Evolutionary conservation across 2,888 invertebrate species (phyloP).

Genomic region (Drosophila mimica): DNA sequence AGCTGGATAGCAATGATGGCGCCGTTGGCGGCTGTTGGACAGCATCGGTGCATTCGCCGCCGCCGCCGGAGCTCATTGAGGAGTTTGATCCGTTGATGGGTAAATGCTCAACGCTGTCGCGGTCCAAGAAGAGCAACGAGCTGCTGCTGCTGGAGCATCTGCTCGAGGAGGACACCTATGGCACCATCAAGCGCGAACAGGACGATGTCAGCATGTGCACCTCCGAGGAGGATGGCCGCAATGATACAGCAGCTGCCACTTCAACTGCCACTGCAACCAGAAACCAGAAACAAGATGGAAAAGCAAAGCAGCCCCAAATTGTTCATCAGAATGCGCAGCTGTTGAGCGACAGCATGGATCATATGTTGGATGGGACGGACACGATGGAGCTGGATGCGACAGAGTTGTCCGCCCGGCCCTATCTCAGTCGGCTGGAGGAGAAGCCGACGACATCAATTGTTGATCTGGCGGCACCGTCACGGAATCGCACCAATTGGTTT

Average conservation of each 20-base stretch:
- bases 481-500: slow-evolving; percentile 84
- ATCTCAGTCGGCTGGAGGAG: slow-evolving; percentile 67
- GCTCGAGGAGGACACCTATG: slow-evolving; percentile 89
- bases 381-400: slow-evolving; percentile 13
- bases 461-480: slow-evolving; percentile 72
- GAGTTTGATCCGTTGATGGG: slow-evolving; percentile 89
- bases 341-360: slow-evolving; percentile 81
- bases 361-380: slow-evolving; percentile 71
- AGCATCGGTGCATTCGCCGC: not conserved
- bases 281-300: not conserved
- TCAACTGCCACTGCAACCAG: not conserved
- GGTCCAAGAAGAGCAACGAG: slow-evolving; percentile 87
- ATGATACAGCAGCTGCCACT: slow-evolving; percentile 9
- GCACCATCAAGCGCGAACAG: slow-evolving; percentile 86
- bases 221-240: slow-evolving; percentile 84
- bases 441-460: slow-evolving; percentile 41
- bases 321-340: slow-evolving; percentile 83
- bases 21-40: slow-evolving; percentile 70
- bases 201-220: slow-evolving; percentile 85
- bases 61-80: slow-evolving; percentile 87
- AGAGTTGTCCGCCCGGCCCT: slow-evolving; percentile 65
- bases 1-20: slow-evolving; percentile 62
- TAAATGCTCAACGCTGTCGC: slow-evolving; percentile 74
- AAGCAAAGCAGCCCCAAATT: slow-evolving; percentile 59
- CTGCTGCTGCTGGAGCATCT: slow-evolving; percentile 88